Percentiles rank a stretch among this genome's conserved stretches.
phyloP scores from a whole-genome alignment of 2,888 invertebrate species.

The Branchipolynoe longqiensis region DNA sequence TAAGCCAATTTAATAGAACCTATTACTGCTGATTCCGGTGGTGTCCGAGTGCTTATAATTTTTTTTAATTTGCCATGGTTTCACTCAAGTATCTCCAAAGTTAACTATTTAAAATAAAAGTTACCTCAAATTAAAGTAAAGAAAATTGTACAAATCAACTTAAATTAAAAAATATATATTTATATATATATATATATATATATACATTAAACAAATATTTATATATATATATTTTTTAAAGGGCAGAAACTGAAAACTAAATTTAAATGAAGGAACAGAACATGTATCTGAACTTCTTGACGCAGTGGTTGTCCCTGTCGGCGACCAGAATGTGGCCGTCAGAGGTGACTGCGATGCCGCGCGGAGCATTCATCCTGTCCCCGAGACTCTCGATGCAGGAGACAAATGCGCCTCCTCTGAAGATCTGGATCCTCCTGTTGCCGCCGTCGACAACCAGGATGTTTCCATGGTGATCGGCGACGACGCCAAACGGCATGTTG shows the following conservation, averaged over 20 bases:
- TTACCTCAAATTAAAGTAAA: too few species aligned
- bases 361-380: slow-evolving; percentile 64
- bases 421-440: slow-evolving; percentile 67
- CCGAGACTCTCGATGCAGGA: slow-evolving; percentile 66
- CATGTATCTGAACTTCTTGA: slow-evolving; percentile 68
- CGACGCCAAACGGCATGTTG: slow-evolving; percentile 67
- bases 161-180: too few species aligned
- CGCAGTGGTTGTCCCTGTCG: slow-evolving; percentile 68
- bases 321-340: slow-evolving; percentile 67
- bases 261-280: slow-evolving; percentile 46
- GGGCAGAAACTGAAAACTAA: neutral
- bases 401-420: slow-evolving; percentile 62
- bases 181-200: too few species aligned
- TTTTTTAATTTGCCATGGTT: too few species aligned
- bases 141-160: too few species aligned
- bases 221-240: neutral
- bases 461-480: slow-evolving; percentile 66
- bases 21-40: too few species aligned
- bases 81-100: too few species aligned
- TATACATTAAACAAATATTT: too few species aligned
- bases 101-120: too few species aligned
- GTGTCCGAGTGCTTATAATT: too few species aligned
- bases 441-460: slow-evolving; percentile 68
- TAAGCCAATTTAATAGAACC: too few species aligned
- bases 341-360: slow-evolving; percentile 67